Conservation (phyloP, 2,113 vertebrate species). For the Ellobius talpinus region DNA sequence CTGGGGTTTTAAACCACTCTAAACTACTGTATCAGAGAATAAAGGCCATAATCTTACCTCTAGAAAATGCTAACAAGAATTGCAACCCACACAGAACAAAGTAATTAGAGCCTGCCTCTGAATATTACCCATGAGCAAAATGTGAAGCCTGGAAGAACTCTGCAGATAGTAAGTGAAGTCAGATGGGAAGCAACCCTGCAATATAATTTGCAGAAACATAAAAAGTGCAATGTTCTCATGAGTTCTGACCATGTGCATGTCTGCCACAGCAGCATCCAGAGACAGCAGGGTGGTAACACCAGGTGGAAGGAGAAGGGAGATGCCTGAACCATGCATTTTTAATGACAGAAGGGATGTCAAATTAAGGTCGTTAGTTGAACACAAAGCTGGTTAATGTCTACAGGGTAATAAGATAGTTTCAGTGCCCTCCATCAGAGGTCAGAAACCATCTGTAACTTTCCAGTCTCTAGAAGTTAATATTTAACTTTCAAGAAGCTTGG, state of each 20-base stretch:
- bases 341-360: constrained; percentile 18
- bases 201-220: constrained; percentile 40
- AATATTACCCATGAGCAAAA: constrained; percentile 16
- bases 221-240: constrained; percentile 11
- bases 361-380: constrained; percentile 28
- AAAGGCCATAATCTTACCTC: neutral
- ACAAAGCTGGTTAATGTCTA: neutral
- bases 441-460: neutral
- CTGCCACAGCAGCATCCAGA: constrained; percentile 31
- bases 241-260: neutral
- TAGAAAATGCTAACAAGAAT: constrained; percentile 18
- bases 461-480: constrained; percentile 36
- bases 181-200: neutral
- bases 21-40: neutral
- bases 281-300: neutral
- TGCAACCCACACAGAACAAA: neutral
- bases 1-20: neutral
- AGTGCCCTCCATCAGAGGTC: neutral
- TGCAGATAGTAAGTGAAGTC: neutral
- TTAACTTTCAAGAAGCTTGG: constrained; percentile 8
- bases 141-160: neutral
- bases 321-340: neutral
- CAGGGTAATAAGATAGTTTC: neutral
- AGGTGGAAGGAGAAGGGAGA: neutral
- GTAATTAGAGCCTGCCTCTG: neutral